Evolutionary conservation across 53 echinoderm and acorn worm genomes (phyloP).

Genomic region (Luidia sarsii): DNA sequence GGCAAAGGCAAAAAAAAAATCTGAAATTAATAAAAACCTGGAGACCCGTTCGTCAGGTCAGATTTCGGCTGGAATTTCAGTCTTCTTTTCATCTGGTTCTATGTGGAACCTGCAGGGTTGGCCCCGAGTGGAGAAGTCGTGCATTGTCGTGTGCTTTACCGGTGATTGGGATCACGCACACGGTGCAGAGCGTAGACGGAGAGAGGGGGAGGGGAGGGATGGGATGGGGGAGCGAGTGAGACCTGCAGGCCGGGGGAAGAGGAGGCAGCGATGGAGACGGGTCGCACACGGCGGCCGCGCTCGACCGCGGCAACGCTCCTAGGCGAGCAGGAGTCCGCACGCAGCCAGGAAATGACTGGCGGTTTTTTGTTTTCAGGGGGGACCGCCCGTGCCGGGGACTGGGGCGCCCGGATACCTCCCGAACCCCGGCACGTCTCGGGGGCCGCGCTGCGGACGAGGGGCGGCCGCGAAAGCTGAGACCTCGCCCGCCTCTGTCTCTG

Average conservation of each 20-base stretch:
- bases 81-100: slow-evolving; percentile 33
- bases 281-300: slow-evolving; percentile 17
- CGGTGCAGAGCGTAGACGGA: too few relatives aligned
- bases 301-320: slow-evolving; percentile 28
- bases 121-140: slow-evolving; percentile 46
- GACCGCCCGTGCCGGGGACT: slow-evolving; percentile 31
- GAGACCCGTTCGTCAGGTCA: slow-evolving; percentile 8
- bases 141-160: slow-evolving; percentile 35
- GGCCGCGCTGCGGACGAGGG: neutral
- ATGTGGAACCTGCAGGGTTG: slow-evolving; percentile 42
- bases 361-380: too few relatives aligned
- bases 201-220: neutral
- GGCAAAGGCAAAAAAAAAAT: too few relatives aligned
- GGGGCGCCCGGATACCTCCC: slow-evolving; percentile 33
- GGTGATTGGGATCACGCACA: slow-evolving; percentile 10
- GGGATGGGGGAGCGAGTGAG: neutral
- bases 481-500: too few relatives aligned
- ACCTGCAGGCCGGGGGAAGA: too few relatives aligned
- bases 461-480: neutral
- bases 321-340: slow-evolving; percentile 18
- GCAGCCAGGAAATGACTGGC: slow-evolving; percentile 50
- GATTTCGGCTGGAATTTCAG: slow-evolving; percentile 59
- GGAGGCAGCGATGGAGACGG: neutral
- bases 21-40: slow-evolving; percentile 22
- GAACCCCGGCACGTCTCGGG: slow-evolving; percentile 27